These are phyloP conservation scores for Carpatolechia fugitivella DNA, from an alignment of 2,888 invertebrate genomes.

Conservation along the genomic window DNA sequence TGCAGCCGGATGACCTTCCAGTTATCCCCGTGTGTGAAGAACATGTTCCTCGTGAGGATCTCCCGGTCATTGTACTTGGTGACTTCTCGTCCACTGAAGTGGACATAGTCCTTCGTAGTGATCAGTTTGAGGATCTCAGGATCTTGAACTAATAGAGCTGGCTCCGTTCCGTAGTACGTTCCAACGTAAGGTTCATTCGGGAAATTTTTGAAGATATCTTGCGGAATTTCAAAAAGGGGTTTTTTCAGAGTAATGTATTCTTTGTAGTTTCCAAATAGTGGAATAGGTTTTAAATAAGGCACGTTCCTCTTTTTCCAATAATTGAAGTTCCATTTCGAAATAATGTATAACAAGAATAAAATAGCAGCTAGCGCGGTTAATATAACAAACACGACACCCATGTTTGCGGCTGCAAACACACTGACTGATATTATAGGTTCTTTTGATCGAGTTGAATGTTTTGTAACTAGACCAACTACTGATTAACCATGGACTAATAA, in stretches of 20 bases:
- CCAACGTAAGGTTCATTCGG: constrained; percentile 36
- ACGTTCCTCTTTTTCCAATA: constrained; percentile 37
- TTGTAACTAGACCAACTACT: no score
- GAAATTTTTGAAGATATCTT: constrained; percentile 31
- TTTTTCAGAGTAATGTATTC: constrained; percentile 30
- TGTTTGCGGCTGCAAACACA: background rate
- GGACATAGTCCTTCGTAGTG: constrained; percentile 42
- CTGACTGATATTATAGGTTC: no score
- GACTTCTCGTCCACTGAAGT: constrained; percentile 45
- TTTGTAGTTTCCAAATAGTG: constrained; percentile 35
- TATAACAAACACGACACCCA: background rate
- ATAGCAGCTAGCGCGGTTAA: background rate
- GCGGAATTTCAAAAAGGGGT: constrained; percentile 16
- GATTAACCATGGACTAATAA: no score
- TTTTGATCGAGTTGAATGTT: no score
- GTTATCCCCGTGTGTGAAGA: constrained; percentile 42
- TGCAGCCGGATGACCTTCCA: constrained; percentile 55
- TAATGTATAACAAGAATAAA: background rate
- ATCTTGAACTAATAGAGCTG: constrained; percentile 38
- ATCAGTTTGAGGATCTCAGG: constrained; percentile 42
- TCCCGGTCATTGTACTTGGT: constrained; percentile 38
- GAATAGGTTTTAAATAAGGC: constrained; percentile 26
- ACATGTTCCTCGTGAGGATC: constrained; percentile 37
- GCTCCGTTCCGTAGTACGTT: constrained; percentile 35
- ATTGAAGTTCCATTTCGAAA: constrained; percentile 23